A percentile compares a stretch with the other conserved stretches of the same genome.
Conservation (phyloP, 2,113 vertebrate species). For the Arizona elegans region DNA sequence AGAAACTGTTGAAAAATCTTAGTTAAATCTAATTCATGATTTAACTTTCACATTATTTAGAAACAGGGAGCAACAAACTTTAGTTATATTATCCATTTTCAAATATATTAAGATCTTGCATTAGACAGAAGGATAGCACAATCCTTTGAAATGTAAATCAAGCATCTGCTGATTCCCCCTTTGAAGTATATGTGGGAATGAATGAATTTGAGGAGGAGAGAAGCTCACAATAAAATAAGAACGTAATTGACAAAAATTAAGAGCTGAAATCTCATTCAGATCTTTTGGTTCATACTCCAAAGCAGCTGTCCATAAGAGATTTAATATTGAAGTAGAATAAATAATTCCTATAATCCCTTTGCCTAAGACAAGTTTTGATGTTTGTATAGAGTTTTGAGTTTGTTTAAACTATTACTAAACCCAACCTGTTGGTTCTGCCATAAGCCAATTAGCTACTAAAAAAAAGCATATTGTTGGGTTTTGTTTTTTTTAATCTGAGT, state of each 20-base stretch:
- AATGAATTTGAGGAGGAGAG: background rate
- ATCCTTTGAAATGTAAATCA: slow-evolving; percentile 16
- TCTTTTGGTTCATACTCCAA: slow-evolving; percentile 42
- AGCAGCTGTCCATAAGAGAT: slow-evolving; percentile 31
- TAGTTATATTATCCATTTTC: slow-evolving; percentile 4
- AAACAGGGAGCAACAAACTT: background rate
- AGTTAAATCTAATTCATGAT: background rate
- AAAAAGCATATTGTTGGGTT: slow-evolving; percentile 2
- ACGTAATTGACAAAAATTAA: slow-evolving; percentile 35
- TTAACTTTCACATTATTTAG: background rate
- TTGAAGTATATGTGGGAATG: background rate
- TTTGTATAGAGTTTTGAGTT: slow-evolving; percentile 49
- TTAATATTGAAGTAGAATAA: slow-evolving; percentile 50
- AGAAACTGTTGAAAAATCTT: background rate
- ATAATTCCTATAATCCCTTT: slow-evolving; percentile 39
- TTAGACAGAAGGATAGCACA: background rate
- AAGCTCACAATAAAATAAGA: background rate
- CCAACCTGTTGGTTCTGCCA: slow-evolving; percentile 15
- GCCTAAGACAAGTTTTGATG: slow-evolving; percentile 40
- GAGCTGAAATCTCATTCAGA: slow-evolving; percentile 32
- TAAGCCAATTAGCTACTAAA: slow-evolving; percentile 31
- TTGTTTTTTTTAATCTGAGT: slow-evolving; percentile 30
- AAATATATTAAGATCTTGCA: background rate
- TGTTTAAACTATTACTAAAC: slow-evolving; percentile 36
- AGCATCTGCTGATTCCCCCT: background rate